Conservation (phyloP, 2,888 invertebrate species). For the Frankliniella fusca region DNA sequence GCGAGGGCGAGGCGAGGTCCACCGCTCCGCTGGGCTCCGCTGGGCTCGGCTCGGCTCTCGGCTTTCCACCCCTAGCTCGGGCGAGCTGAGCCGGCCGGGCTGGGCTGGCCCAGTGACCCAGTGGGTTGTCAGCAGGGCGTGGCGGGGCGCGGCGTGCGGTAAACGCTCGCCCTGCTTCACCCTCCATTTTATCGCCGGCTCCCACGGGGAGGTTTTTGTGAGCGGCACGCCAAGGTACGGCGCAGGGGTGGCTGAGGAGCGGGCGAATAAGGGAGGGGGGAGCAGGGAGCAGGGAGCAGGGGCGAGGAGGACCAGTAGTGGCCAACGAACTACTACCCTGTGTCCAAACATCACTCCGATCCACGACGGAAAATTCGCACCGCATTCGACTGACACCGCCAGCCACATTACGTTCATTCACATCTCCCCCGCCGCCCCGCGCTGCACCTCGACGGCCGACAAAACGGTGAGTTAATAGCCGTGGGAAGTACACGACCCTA, state of each 20-base stretch:
- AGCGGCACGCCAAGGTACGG: no score
- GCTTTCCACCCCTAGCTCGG: background rate
- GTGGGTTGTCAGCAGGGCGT: background rate
- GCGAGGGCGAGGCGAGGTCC: background rate
- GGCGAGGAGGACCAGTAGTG: no score
- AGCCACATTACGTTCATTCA: no score
- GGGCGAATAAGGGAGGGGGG: background rate
- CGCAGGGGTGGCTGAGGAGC: background rate
- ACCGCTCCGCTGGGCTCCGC: background rate
- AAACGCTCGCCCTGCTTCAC: background rate
- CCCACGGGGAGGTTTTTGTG: background rate
- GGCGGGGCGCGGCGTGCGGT: background rate
- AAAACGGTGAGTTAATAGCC: constrained; percentile 11
- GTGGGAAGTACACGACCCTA: background rate
- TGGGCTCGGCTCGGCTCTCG: background rate
- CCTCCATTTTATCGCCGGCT: background rate
- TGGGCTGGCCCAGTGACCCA: background rate
- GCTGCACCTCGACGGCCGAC: no score
- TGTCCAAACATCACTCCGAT: no score
- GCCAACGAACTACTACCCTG: no score
- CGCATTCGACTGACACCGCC: no score
- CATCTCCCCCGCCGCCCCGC: no score
- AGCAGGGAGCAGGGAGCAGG: background rate
- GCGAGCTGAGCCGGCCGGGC: background rate
- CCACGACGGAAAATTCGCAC: no score